phyloP scores from a whole-genome alignment of 2,113 vertebrate species.

The Sander vitreus region DNA sequence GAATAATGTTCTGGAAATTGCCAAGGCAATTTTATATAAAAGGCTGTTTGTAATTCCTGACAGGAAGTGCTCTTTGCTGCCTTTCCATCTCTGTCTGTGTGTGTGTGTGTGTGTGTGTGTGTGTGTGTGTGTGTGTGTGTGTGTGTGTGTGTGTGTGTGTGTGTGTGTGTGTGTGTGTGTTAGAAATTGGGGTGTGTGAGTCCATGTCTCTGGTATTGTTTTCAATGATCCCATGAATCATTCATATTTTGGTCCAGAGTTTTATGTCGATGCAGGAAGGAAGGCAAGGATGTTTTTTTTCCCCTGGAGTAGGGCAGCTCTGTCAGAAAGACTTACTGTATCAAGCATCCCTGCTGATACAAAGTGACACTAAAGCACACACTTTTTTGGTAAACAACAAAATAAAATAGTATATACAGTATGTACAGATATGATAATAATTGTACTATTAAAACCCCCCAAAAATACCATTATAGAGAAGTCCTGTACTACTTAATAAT shows the following conservation, averaged over 20 bases:
- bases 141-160: slow-evolving; percentile 3
- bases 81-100: slow-evolving; percentile 9
- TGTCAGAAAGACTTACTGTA: slow-evolving; percentile 37
- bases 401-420: background rate
- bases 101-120: slow-evolving; percentile 13
- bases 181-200: slow-evolving; percentile 13
- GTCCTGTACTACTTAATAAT: too few species aligned
- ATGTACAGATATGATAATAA: background rate
- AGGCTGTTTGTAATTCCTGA: slow-evolving; percentile 56
- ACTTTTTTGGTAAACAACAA: background rate
- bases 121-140: slow-evolving; percentile 5
- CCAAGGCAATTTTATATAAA: slow-evolving; percentile 43
- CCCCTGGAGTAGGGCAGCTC: slow-evolving; percentile 8
- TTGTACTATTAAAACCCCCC: too few species aligned
- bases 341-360: slow-evolving; percentile 21
- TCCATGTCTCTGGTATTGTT: slow-evolving; percentile 47
- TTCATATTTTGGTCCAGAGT: slow-evolving; percentile 57
- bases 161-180: slow-evolving; percentile 11
- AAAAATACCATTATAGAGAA: too few species aligned
- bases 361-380: slow-evolving; percentile 15
- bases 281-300: slow-evolving; percentile 22
- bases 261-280: slow-evolving; percentile 23
- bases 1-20: slow-evolving; percentile 40
- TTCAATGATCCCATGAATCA: slow-evolving; percentile 56
- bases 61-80: slow-evolving; percentile 36